These are phyloP conservation scores for Sylvietta virens DNA, from an alignment of 2,113 vertebrate species.

Conservation along the genomic window DNA sequence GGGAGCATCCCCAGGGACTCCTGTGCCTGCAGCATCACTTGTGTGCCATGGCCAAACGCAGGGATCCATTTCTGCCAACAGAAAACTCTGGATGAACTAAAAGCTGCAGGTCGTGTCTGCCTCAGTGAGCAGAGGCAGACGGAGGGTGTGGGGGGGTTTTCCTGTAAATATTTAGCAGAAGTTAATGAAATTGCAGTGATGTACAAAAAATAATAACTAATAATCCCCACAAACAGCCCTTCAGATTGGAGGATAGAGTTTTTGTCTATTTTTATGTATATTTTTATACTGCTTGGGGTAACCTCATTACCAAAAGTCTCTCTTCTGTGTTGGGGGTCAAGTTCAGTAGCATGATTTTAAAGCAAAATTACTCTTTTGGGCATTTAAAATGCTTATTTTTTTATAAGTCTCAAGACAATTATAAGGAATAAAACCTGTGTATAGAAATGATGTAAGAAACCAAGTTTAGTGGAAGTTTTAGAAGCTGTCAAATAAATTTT, in stretches of 20 bases:
- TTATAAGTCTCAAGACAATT: background rate
- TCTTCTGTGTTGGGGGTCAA: background rate
- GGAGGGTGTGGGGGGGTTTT: background rate
- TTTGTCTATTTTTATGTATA: constrained; percentile 42
- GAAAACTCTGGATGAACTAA: background rate
- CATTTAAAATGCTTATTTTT: constrained; percentile 32
- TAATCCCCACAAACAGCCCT: background rate
- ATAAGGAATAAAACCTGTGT: background rate
- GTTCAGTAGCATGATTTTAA: constrained; percentile 1
- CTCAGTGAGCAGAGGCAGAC: background rate
- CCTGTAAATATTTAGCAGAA: constrained; percentile 40
- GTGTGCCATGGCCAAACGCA: background rate
- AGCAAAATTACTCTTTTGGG: constrained; percentile 7
- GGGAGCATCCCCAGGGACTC: fast-evolving
- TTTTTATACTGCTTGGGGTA: constrained; percentile 59
- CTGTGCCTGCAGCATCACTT: fast-evolving
- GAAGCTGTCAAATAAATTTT: background rate
- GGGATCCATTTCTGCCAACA: background rate
- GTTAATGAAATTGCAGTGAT: background rate
- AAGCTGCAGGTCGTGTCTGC: background rate
- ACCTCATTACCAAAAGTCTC: background rate
- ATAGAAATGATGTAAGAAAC: background rate
- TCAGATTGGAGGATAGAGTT: constrained; percentile 15
- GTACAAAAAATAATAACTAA: background rate
- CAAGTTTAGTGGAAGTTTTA: background rate